Base-by-base conservation (phyloP, 2,797 vertebrate genomes). In the Chelon auratus region DNA sequence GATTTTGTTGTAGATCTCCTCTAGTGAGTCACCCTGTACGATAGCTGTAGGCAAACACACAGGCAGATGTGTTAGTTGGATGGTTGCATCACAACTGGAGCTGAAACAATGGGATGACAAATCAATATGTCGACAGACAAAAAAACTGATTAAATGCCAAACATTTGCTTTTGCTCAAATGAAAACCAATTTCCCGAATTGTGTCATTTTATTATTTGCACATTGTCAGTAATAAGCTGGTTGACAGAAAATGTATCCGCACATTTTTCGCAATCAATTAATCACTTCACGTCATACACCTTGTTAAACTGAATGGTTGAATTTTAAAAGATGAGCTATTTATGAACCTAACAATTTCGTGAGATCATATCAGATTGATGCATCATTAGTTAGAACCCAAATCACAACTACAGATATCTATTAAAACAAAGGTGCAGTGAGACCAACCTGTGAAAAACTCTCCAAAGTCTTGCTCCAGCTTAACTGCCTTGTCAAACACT, bases 1-100 rank as follows among this genome's bases (percentile, higher is more conserved):
- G 93, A 99, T 99, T 96, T 98, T 99, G 95, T 96, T 97, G 96
- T 99, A 99, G 92, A 99, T 98, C 94, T 99, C 98, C 92, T 99
- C 98, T 92, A 99, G 96, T 80, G 98, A 98, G 94, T 99, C 98
- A 91, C 98, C 98, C 95, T 99, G 97, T 94, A 99, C 97, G 54
- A 99, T 98, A 95, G 98, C 98, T 99, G 89, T 18, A 75, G 15
- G 39, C 30, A 76, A 61, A 88, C 55, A 87, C 0, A 72, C 0
- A 72, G 14, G 13, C 7, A 60, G 9, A 71, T 0, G 10, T 1
- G 6, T 52, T 26, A 30, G n/a, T 39, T 54, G 9, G 37, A 39
- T 26, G 24, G 9, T 13, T 56, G 30, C 9, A 62, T 60, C 51
- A 58, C 1, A 70, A 0, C 1, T 36, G 1, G 9, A 61, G 52